Conservation (phyloP, 2,113 vertebrate species). For the Albula goreensis region DNA sequence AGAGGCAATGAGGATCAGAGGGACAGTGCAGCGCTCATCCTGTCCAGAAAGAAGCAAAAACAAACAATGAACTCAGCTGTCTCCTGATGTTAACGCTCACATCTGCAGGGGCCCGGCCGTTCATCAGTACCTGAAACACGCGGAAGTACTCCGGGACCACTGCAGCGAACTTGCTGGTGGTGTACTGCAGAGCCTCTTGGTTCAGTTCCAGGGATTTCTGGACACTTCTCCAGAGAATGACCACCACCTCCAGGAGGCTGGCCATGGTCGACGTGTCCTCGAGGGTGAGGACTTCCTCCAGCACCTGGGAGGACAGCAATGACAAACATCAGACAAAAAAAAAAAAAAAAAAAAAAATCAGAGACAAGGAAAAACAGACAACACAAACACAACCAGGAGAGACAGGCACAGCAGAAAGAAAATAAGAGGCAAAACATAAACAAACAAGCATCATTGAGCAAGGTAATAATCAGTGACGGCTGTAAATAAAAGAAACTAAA, state of each 20-base stretch:
- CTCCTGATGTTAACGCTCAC: neutral
- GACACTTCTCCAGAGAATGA: constrained; percentile 91
- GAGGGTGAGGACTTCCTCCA: constrained; percentile 66
- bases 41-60: constrained; percentile 45
- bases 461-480: neutral
- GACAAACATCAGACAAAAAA: too few relatives aligned
- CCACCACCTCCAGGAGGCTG: constrained; percentile 82
- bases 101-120: neutral
- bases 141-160: constrained; percentile 85
- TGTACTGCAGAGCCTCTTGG: constrained; percentile 76
- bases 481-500: neutral
- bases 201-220: constrained; percentile 78
- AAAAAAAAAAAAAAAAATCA: neutral
- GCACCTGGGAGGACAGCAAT: constrained; percentile 57
- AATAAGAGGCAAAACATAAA: neutral
- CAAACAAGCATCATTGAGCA: neutral
- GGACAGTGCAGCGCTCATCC: constrained; percentile 79
- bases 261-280: constrained; percentile 75
- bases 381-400: neutral
- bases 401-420: constrained; percentile 7
- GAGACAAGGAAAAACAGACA: too few relatives aligned
- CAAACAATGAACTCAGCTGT: neutral
- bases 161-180: constrained; percentile 78
- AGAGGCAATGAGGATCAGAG: constrained; percentile 85
- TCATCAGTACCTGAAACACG: constrained; percentile 78